Percentiles rank a stretch among this genome's conserved stretches.
Conservation (phyloP, 2,113 vertebrate genomes). For the Rhineura floridana region DNA sequence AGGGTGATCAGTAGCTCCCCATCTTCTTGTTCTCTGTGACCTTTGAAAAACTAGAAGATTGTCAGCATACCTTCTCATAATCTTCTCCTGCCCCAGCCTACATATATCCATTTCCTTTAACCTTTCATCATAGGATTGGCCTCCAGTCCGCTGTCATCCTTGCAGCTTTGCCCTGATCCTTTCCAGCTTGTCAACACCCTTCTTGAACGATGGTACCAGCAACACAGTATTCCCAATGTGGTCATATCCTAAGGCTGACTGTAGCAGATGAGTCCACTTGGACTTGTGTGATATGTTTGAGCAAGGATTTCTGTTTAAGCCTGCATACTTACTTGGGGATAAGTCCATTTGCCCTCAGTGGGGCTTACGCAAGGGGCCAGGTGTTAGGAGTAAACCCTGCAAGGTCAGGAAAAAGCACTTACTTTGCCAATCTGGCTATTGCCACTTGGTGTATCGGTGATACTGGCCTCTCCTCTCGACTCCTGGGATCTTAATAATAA, state of each 20-base stretch:
- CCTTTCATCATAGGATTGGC: conserved; percentile 12
- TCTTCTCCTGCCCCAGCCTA: background rate
- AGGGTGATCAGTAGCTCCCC: background rate
- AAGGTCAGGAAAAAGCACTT: too few relatives aligned
- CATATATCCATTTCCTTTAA: background rate
- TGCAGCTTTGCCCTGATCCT: background rate
- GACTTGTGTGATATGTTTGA: background rate
- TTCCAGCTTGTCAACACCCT: conserved; percentile 4
- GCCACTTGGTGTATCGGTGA: too few relatives aligned
- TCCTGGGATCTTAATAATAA: too few relatives aligned
- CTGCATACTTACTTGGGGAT: background rate
- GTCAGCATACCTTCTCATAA: background rate
- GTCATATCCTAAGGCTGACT: background rate
- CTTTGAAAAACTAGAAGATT: background rate
- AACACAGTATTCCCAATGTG: background rate
- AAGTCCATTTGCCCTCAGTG: too few relatives aligned
- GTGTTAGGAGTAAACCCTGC: too few relatives aligned
- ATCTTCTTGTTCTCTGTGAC: background rate
- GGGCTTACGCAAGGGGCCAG: too few relatives aligned
- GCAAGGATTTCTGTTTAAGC: background rate
- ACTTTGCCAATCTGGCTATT: too few relatives aligned
- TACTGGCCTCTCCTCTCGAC: too few relatives aligned
- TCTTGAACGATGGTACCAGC: background rate
- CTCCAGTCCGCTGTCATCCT: background rate
- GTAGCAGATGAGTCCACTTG: background rate